Evolutionary conservation across 2,113 vertebrate genomes (phyloP).

Genomic region (Cololabis saira): DNA sequence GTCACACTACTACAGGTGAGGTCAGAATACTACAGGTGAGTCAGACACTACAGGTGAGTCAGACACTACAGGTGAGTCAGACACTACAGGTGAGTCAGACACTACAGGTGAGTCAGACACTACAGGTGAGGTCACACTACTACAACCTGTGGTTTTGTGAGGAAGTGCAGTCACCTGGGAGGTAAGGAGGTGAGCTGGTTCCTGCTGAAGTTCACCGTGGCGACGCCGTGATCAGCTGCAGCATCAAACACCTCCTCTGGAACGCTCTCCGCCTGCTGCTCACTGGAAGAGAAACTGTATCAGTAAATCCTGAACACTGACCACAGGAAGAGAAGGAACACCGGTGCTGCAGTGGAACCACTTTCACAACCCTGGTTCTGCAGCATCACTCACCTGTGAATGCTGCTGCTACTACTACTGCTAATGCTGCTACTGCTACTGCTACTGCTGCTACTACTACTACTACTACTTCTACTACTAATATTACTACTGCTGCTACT

Average conservation of each 20-base stretch:
- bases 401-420: too few relatives aligned
- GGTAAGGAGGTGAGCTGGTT: conserved; percentile 89
- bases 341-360: too few relatives aligned
- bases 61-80: conserved; percentile 9
- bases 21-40: too few relatives aligned
- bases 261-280: conserved; percentile 84
- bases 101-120: conserved; percentile 5
- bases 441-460: too few relatives aligned
- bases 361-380: too few relatives aligned
- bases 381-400: too few relatives aligned
- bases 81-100: conserved; percentile 42
- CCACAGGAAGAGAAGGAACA: too few relatives aligned
- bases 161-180: conserved; percentile 78
- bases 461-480: too few relatives aligned
- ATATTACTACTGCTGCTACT: too few relatives aligned
- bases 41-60: not conserved
- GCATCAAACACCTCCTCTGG: conserved; percentile 88
- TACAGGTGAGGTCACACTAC: not conserved
- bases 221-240: conserved; percentile 70
- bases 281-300: conserved; percentile 76
- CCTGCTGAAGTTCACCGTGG: conserved; percentile 90
- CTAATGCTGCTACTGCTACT: too few relatives aligned
- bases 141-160: not conserved
- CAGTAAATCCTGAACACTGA: not conserved
- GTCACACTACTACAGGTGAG: not conserved